A percentile compares a stretch with the other conserved stretches of the same genome.
These are phyloP conservation scores for Xenentodon cancila DNA, from an alignment of 2,797 vertebrate species.

Conservation along the genomic window DNA sequence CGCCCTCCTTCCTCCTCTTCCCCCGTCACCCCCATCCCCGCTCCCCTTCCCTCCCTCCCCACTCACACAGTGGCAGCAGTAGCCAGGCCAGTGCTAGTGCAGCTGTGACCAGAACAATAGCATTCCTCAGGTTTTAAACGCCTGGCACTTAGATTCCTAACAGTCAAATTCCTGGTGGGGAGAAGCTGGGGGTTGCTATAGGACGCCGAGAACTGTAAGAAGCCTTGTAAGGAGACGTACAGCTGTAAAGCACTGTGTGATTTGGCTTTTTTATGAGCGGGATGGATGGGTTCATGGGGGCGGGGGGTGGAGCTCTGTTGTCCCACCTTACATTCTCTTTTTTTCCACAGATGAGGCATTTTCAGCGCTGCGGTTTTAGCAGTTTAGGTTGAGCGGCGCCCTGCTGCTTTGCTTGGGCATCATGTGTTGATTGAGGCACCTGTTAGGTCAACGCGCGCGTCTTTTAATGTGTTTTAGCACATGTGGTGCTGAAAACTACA, in stretches of 20 bases:
- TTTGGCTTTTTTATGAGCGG: constrained; percentile 57
- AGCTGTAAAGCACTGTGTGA: constrained; percentile 67
- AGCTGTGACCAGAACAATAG: constrained; percentile 80
- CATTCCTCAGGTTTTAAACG: constrained; percentile 79
- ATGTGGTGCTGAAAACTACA: constrained; percentile 31
- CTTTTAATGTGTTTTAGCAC: constrained; percentile 33
- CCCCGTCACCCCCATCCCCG: background rate
- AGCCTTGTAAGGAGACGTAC: constrained; percentile 60
- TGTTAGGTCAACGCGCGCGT: constrained; percentile 63
- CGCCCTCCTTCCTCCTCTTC: constrained; percentile 42
- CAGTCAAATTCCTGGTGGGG: constrained; percentile 70
- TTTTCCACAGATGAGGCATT: constrained; percentile 22
- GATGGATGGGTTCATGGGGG: constrained; percentile 31
- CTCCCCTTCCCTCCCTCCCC: background rate
- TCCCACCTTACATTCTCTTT: constrained; percentile 30
- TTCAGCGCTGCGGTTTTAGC: constrained; percentile 39
- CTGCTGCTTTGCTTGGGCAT: constrained; percentile 45
- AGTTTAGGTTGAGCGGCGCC: constrained; percentile 46
- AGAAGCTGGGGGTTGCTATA: constrained; percentile 70
- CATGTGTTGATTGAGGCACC: constrained; percentile 64
- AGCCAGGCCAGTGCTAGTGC: constrained; percentile 59
- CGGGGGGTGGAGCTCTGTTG: constrained; percentile 22
- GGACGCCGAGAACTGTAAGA: constrained; percentile 56
- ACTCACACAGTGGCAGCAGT: constrained; percentile 57
- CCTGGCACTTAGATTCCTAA: constrained; percentile 80